Evolutionary conservation across 2,797 vertebrate genomes (phyloP).

Genomic region (Neosilurus mollespiculum): DNA sequence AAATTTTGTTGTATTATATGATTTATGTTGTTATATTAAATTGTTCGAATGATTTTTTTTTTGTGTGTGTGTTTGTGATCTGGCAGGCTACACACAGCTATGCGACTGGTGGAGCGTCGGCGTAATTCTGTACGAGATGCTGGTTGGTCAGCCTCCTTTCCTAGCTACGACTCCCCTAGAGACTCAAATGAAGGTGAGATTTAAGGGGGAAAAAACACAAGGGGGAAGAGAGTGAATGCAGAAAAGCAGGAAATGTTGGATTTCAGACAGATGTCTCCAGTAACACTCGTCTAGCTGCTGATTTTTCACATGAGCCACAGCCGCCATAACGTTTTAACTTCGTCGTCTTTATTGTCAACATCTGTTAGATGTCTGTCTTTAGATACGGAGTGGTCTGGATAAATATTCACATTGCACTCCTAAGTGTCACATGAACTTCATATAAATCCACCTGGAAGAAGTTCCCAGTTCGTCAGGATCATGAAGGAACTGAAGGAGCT

Average conservation of each 20-base stretch:
- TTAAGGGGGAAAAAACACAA: neutral
- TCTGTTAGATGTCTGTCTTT: neutral
- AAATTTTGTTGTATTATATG: neutral
- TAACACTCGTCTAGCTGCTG: neutral
- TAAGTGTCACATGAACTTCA: too few relatives aligned
- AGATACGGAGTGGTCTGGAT: neutral
- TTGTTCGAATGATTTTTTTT: neutral
- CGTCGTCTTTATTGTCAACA: neutral
- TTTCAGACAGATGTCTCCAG: neutral
- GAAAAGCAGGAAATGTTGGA: neutral
- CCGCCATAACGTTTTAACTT: too few relatives aligned
- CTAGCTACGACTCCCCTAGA: slow-evolving; percentile 92
- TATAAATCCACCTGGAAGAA: too few relatives aligned
- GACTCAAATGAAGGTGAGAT: slow-evolving; percentile 93
- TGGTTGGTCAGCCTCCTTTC: slow-evolving; percentile 95
- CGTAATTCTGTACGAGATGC: slow-evolving; percentile 97
- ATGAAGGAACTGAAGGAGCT: too few relatives aligned
- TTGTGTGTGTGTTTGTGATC: neutral
- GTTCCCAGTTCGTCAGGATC: too few relatives aligned
- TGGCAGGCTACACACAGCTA: slow-evolving; percentile 92
- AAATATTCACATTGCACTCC: neutral
- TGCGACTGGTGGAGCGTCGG: slow-evolving; percentile 99
- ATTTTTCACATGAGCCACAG: neutral
- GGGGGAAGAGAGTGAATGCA: neutral
- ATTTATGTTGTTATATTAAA: neutral